Evolutionary conservation across 2,113 vertebrate species (phyloP).

Genomic region (Tupaia tana): DNA sequence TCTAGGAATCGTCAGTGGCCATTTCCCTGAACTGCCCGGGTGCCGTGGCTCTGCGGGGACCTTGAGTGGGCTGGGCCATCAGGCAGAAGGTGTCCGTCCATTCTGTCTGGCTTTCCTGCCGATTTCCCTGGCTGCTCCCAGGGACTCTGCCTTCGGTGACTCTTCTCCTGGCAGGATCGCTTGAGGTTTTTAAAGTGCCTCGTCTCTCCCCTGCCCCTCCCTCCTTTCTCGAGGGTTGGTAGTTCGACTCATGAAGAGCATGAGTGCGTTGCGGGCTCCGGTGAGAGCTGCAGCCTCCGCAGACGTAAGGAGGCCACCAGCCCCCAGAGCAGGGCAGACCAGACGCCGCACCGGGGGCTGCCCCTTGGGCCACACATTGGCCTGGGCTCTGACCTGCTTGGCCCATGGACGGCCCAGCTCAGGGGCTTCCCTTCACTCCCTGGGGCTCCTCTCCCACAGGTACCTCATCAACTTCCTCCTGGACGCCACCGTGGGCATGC

Average conservation of each 20-base stretch:
- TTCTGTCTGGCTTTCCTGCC: not conserved
- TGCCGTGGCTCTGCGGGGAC: accelerated
- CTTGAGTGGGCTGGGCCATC: not conserved
- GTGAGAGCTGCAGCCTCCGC: not conserved
- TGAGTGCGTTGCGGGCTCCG: not conserved
- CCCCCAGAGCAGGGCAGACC: not conserved
- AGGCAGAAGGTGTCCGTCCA: not conserved
- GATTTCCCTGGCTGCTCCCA: not conserved
- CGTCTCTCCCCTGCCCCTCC: not conserved
- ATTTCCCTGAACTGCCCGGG: not conserved
- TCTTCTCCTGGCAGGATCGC: not conserved
- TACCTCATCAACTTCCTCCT: slow-evolving; percentile 99
- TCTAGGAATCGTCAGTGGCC: not conserved
- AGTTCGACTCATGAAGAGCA: not conserved
- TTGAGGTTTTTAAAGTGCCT: not conserved
- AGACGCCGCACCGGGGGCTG: not conserved
- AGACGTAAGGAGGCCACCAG: not conserved
- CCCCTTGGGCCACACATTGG: not conserved
- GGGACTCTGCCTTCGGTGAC: not conserved
- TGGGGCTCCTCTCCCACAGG: slow-evolving; percentile 83
- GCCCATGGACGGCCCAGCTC: not conserved
- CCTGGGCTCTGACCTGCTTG: not conserved
- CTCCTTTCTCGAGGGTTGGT: not conserved
- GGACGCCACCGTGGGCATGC: slow-evolving; percentile 97
- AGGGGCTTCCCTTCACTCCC: not conserved